Evolutionary conservation across 2,888 invertebrate genomes (phyloP), one percentile per base, ranked within the genome.

Genomic region (Chalcosyrphus nemorum): DNA sequence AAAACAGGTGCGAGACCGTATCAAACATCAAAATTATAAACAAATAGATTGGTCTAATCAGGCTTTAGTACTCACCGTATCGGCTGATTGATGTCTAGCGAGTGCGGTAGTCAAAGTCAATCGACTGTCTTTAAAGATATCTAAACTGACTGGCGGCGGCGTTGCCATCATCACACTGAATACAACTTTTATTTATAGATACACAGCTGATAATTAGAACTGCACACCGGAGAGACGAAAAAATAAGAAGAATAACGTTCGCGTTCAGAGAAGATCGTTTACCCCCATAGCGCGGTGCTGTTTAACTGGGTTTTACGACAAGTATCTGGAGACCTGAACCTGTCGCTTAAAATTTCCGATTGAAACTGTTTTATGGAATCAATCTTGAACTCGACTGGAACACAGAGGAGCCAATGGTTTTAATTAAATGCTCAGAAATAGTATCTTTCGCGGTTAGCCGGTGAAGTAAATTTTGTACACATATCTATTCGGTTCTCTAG

Each of bases 311-410:
- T 43, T 17, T 41, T n/a, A 9, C 11, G 38, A 11, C 13, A 15
- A n/a, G 7, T 17, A 17, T 50, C 27, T 38, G 7, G 45, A 38
- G 6, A 15, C 45, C 4, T 61, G 54, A 72, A 78, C 82, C 72
- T 45, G 9, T 68, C 72, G 66, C 52, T 68, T 56, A 56, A 47
- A 72, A 65, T 61, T 82, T 54, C 19, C 54, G 32, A 68, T 61
- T 47, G 32, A 61, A 17, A 78, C 82, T 82, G 61, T 32, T 52
- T 59, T 52, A 59, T 43, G 21, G 32, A n/a, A 59, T 74, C 19
- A 45, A 27, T 65, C 61, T 76, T 41, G 9, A 35, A 57, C 27
- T 35, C 24, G 17, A 6, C 27, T 57, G 57, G n/a, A n/a, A 59
- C 47, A 19, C 29, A 65, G 11, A 45, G 2, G 13, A 32, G 21